Evolutionary conservation across 1,140 invertebrate genomes (phyloP).

Genomic region (Bicyclus anynana): DNA sequence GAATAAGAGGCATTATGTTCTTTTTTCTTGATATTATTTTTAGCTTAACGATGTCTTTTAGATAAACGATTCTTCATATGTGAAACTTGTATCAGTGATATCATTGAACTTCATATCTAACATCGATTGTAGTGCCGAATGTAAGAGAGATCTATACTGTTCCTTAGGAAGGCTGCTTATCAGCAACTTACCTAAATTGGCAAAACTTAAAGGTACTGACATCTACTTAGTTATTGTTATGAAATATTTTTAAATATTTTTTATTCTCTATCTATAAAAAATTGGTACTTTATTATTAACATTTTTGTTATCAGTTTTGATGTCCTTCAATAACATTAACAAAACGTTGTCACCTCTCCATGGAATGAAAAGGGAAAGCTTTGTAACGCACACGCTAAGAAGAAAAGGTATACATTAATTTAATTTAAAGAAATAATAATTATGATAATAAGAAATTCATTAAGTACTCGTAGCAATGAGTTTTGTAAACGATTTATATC

Average conservation of each 20-base stretch:
- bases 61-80: conserved; percentile 6
- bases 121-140: conserved; percentile 32
- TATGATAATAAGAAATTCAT: too few species aligned
- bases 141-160: conserved; percentile 32
- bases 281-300: neutral
- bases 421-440: neutral
- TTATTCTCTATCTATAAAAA: too few species aligned
- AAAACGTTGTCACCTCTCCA: conserved; percentile 24
- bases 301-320: conserved; percentile 23
- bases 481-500: too few species aligned
- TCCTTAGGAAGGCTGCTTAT: conserved; percentile 31
- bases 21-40: too few species aligned
- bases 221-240: neutral
- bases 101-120: neutral
- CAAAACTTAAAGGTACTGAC: conserved; percentile 23
- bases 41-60: neutral
- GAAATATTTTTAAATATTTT: neutral
- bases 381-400: conserved; percentile 32
- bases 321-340: conserved; percentile 23
- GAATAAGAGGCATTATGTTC: too few species aligned
- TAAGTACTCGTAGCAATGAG: too few species aligned
- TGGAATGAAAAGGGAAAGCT: conserved; percentile 4
- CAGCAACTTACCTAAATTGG: conserved; percentile 25
- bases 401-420: conserved; percentile 25
- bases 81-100: conserved; percentile 16